These are phyloP conservation scores for Drosophila austrosaltans DNA, from an alignment of 2,888 invertebrate genomes.

Conservation along the genomic window DNA sequence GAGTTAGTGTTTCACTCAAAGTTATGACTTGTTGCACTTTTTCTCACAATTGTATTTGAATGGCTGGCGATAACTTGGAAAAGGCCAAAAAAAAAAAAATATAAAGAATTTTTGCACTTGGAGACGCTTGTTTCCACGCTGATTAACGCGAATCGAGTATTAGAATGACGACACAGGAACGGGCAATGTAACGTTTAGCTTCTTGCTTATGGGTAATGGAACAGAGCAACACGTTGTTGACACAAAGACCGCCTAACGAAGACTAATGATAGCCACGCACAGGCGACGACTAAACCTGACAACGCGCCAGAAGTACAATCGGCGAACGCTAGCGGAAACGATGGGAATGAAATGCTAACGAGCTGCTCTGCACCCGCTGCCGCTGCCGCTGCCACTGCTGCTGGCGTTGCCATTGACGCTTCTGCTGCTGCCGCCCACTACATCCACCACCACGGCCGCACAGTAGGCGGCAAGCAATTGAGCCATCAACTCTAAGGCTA, in stretches of 20 bases:
- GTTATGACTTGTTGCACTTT: slow-evolving; percentile 64
- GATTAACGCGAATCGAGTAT: slow-evolving; percentile 37
- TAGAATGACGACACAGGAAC: slow-evolving; percentile 17
- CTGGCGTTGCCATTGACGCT: slow-evolving; percentile 3
- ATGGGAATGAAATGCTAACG: slow-evolving; percentile 26
- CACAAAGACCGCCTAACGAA: slow-evolving; percentile 82
- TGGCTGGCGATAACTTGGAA: neutral
- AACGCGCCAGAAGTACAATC: slow-evolving; percentile 23
- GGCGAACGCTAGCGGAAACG: slow-evolving; percentile 19
- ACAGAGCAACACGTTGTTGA: slow-evolving; percentile 82
- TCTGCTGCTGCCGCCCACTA: slow-evolving; percentile 23
- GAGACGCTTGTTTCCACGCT: slow-evolving; percentile 1
- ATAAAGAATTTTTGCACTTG: neutral
- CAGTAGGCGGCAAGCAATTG: slow-evolving; percentile 28
- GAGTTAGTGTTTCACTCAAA: slow-evolving; percentile 42
- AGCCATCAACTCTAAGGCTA: slow-evolving; percentile 44
- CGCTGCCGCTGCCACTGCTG: neutral
- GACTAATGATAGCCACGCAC: slow-evolving; percentile 71
- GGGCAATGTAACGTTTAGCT: slow-evolving; percentile 6
- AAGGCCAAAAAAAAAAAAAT: neutral
- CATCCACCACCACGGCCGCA: slow-evolving; percentile 10
- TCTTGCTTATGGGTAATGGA: slow-evolving; percentile 20
- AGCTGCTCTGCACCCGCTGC: slow-evolving; percentile 14
- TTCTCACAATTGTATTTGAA: slow-evolving; percentile 8
- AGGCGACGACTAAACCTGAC: slow-evolving; percentile 25